Percentiles rank a stretch among this genome's conserved stretches.
phyloP scores from a whole-genome alignment of 2,888 invertebrate species.

The Heliconius sara region DNA sequence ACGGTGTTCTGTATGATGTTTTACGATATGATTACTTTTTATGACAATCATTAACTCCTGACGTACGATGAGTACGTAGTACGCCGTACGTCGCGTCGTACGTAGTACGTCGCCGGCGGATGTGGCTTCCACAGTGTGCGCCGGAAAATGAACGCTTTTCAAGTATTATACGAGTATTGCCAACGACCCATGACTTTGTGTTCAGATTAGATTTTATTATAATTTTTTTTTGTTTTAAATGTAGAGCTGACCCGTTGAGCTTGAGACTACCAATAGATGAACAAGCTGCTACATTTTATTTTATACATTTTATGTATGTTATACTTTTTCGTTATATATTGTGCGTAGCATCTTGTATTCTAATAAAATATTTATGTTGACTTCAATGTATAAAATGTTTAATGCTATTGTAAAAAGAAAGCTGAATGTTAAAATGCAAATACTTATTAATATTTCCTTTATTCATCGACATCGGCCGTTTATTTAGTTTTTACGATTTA shows the following conservation, averaged over 20 bases:
- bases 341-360: no score
- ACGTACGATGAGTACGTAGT: not conserved
- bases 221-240: not conserved
- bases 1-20: constrained; percentile 22
- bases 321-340: no score
- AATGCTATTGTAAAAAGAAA: not conserved
- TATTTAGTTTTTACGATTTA: constrained; percentile 12
- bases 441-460: constrained; percentile 5
- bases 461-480: constrained; percentile 13
- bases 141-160: not conserved
- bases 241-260: no score
- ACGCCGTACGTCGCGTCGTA: not conserved
- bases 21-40: constrained; percentile 30
- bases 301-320: no score
- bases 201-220: not conserved
- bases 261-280: no score
- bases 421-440: not conserved
- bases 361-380: no score
- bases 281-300: no score
- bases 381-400: not conserved
- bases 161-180: not conserved
- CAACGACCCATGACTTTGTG: not conserved
- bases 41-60: constrained; percentile 17
- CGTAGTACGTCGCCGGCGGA: constrained; percentile 3
- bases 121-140: constrained; percentile 6